Evolutionary conservation across 2,888 invertebrate species (phyloP).

Genomic region (Drosophila nr. fundita): DNA sequence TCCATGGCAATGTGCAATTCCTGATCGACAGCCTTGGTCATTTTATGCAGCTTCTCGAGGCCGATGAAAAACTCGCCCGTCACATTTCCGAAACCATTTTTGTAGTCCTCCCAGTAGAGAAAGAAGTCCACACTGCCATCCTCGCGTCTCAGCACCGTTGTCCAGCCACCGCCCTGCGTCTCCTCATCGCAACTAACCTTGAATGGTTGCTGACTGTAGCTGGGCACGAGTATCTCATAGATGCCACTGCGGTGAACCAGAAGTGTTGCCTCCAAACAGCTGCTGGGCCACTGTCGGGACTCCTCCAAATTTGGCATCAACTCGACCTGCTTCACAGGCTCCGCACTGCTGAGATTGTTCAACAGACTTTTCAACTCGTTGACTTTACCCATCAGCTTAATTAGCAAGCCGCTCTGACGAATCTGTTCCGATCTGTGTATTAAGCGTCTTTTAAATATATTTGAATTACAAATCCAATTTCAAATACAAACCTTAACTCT

Average conservation of each 20-base stretch:
- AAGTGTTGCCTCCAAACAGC: conserved; percentile 66
- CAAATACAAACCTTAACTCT: conserved; percentile 16
- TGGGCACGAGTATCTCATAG: conserved; percentile 84
- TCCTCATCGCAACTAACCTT: conserved; percentile 85
- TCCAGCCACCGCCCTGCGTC: conserved; percentile 89
- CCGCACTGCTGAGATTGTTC: neutral
- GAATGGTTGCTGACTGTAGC: conserved; percentile 86
- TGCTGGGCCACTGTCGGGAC: conserved; percentile 27
- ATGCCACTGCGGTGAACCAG: conserved; percentile 82
- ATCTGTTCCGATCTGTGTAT: neutral
- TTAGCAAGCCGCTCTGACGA: neutral
- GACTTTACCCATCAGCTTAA: neutral
- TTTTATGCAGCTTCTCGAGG: conserved; percentile 87
- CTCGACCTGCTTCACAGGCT: neutral
- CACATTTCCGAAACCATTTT: conserved; percentile 87
- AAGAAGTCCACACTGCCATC: conserved; percentile 89
- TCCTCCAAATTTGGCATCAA: neutral
- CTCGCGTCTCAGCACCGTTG: conserved; percentile 88
- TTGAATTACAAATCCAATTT: neutral
- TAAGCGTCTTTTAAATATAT: neutral
- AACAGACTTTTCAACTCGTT: neutral
- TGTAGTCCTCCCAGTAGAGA: conserved; percentile 88
- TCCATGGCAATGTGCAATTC: conserved; percentile 88
- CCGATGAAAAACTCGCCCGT: conserved; percentile 90
- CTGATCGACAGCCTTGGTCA: conserved; percentile 84